Percentiles rank a stretch among this genome's conserved stretches.
Conservation (phyloP, 2,113 vertebrate species). For the Speoplatyrhinus poulsoni region DNA sequence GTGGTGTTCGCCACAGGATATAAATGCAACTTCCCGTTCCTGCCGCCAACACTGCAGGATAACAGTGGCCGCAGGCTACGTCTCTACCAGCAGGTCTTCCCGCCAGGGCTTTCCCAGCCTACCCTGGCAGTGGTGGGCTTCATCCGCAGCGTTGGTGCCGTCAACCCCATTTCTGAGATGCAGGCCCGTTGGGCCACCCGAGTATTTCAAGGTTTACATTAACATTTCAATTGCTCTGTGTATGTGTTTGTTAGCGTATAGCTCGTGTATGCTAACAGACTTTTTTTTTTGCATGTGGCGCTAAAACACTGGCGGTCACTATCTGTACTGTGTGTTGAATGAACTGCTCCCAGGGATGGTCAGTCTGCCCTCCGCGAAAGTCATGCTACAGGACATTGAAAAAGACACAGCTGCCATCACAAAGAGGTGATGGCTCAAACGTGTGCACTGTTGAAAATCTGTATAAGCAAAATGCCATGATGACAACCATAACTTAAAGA, state of each 20-base stretch:
- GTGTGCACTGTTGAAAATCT: background rate
- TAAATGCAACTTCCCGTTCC: constrained; percentile 84
- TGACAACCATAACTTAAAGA: no score
- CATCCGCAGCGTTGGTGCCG: constrained; percentile 77
- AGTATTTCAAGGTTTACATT: constrained; percentile 81
- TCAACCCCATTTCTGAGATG: constrained; percentile 85
- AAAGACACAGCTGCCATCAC: constrained; percentile 69
- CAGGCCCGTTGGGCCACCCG: constrained; percentile 85
- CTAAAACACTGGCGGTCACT: background rate
- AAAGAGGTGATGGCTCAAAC: constrained; percentile 50
- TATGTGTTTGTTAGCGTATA: no score
- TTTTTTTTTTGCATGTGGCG: background rate
- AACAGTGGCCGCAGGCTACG: constrained; percentile 70
- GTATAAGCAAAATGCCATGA: background rate
- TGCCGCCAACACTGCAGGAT: constrained; percentile 71
- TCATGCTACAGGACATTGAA: constrained; percentile 75
- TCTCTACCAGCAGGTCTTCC: constrained; percentile 84
- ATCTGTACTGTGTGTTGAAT: constrained; percentile 7
- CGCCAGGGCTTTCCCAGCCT: constrained; percentile 75
- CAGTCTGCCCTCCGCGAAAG: constrained; percentile 56
- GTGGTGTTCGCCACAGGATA: constrained; percentile 90
- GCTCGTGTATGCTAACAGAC: no score
- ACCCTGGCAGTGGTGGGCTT: constrained; percentile 86
- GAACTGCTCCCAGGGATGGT: constrained; percentile 54
- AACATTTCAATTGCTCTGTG: background rate